Evolutionary conservation across 1,140 invertebrate genomes (phyloP), one percentile per base, ranked within the genome.

Genomic region (Chrysomallon squamiferum): DNA sequence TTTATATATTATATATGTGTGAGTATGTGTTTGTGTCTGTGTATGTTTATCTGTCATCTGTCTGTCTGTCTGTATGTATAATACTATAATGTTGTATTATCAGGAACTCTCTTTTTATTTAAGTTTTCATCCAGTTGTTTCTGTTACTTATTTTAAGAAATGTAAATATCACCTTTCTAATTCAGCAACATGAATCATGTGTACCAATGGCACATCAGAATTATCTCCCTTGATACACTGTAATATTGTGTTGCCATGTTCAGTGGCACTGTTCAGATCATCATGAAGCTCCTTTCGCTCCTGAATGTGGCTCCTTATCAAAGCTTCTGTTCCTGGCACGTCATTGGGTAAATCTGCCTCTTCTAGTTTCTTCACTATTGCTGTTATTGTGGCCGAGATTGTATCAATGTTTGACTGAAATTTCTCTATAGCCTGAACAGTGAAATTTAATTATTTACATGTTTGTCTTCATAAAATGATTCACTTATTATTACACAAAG

Each of bases 381-480:
- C 62, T 35, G 71, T 71, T 33, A 81, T 63, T 33, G 43, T 90
- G 82, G 93, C 91, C 66, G 92, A 90, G 59, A 90, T 88, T 9
- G 94, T 95, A 5, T 65, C 62, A 25, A 97, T 94, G 77, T 95
- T 90, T 38, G 90, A 90, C 41, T 94, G 95, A 87, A 98, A 98
- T 81, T 95, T 94, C 84, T 97, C 96, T 74, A 97, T 90, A 59
- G 93, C 93, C 95, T 97, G 81, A n/a, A 88, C 88, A 76, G 29
- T 4, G 15, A 54, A 20, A 2, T 20, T 54, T 25, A 54, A 54
- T 50, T 22, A 50, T 50, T 22, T 11, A 43, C 41, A 11, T 43
- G 11, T n/a, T 43, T 43, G 11, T 43, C n/a, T n/a, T n/a, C n/a
- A n/a, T n/a, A n/a, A n/a, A n/a, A n/a, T n/a, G n/a, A n/a, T n/a